Evolutionary conservation across 2,797 vertebrate genomes (phyloP), one percentile per base, ranked within the genome.

Genomic region (Siniperca obscura): DNA sequence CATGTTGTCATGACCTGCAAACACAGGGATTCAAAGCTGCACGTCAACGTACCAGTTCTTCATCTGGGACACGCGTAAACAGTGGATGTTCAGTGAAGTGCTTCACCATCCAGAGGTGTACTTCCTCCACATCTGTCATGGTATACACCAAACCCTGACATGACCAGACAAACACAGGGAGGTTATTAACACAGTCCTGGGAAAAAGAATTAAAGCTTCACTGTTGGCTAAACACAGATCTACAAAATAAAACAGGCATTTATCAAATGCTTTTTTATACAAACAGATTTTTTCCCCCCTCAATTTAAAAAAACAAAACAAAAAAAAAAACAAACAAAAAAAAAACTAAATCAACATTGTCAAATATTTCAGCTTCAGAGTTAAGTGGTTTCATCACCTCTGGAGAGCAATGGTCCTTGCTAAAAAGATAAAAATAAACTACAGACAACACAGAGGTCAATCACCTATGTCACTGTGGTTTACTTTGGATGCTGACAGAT

Each of bases 101-200:
- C 80, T 95, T 96, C 71, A 97, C 96, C 94, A 98, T 98, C 97
- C 98, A 98, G 25, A 95, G 56, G 65, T 98, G 97, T 1, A 98
- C 95, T 73, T 98, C 98, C 83, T 96, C 95, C 82, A 98, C 97
- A 74, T 98, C 98, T 0, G 97, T 98, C 74, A 96, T 96, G 60
- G 97, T 98, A 59, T 98, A 98, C 2, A 98, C 97, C 91, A 97
- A 93, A 60, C 97, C 98, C 97, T 98, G 91, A 65, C 53, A 56
- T 9, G 64, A 56, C 7, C 74, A 77, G 72, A 82, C 61, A 91
- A 80, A 86, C 79, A 82, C 66, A 84, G 30, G 4, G 30, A 75
- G 76, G 70, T 86, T 76, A 85, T 30, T 57, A 76, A 90, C 73
- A 70, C 56, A 84, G 40, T 74, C 80, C 64, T 65, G 7, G 19